phyloP scores from a whole-genome alignment of 2,888 invertebrate genomes.

The Aporophyla nigra region DNA sequence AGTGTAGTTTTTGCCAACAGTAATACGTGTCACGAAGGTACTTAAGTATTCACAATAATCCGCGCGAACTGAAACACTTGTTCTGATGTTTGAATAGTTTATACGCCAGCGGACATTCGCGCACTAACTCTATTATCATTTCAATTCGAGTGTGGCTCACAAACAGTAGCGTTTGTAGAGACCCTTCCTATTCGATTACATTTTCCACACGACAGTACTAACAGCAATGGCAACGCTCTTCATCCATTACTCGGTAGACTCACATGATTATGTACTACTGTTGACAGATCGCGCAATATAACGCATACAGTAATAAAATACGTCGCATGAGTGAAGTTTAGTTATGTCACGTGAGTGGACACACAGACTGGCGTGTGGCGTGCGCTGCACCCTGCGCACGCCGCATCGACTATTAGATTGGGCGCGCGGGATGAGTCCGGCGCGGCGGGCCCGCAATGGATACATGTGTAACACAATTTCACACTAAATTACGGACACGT shows the following conservation, averaged over 20 bases:
- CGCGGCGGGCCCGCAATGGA: slow-evolving; percentile 22
- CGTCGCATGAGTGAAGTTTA: background rate
- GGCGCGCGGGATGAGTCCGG: slow-evolving; percentile 6
- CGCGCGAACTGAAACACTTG: slow-evolving; percentile 32
- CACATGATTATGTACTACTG: background rate
- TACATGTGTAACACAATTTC: slow-evolving; percentile 44
- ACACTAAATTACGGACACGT: slow-evolving; percentile 39
- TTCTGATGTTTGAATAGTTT: slow-evolving; percentile 43
- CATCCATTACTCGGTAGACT: slow-evolving; percentile 26
- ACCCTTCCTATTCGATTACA: slow-evolving; percentile 45
- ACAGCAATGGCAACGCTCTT: background rate
- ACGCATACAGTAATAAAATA: slow-evolving; percentile 17
- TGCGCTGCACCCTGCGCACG: background rate
- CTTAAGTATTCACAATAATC: slow-evolving; percentile 38
- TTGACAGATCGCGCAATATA: slow-evolving; percentile 17
- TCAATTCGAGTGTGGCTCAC: slow-evolving; percentile 47
- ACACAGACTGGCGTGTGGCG: slow-evolving; percentile 12
- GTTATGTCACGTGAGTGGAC: slow-evolving; percentile 22
- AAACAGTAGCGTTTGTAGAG: slow-evolving; percentile 29
- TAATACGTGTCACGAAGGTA: slow-evolving; percentile 23
- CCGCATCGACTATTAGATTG: slow-evolving; percentile 42
- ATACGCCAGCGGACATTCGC: slow-evolving; percentile 24
- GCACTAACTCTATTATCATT: slow-evolving; percentile 54
- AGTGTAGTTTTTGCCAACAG: slow-evolving; percentile 17
- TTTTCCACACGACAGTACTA: slow-evolving; percentile 16